Base-by-base conservation (phyloP, 1,140 invertebrate genomes). In the Bursaphelenchus mucronatus region DNA sequence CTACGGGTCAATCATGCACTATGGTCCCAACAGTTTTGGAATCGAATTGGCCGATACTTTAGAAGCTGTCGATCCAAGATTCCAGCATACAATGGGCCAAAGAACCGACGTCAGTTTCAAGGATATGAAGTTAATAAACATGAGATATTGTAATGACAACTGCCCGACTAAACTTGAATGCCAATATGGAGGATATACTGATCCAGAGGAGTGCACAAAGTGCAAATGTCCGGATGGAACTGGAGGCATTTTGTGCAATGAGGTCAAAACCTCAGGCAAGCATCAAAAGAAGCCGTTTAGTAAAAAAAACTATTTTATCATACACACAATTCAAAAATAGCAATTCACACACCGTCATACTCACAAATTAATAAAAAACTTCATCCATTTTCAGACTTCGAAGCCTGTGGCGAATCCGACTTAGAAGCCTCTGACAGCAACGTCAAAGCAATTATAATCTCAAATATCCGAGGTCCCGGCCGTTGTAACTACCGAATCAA, bases 141-240 rank as follows among this genome's bases (percentile, higher is more conserved):
- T 64, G n/a, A 59, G 76, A 39, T 79, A 79, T 43, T 79, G 77
- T 61, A 49, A 61, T 5, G 30, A 67, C 39, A 53, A 73, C 44
- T 79, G 76, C 56, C 19, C 15, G 9, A 19, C n/a, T 1, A 54
- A 69, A 30, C 52, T 79, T 17, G 64, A 63, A 8, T 79, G 77
- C 17, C 11, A 68, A 17, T 74, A 71, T 52, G 67, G 67, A 13
- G 79, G 79, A 10, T 81, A 81, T 67, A 80, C 80, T 11, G 75
- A 81, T 65, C 79, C 79, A 13, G 76, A 76, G 47, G 66, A 77
- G 52, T 81, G 79, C 57, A 9, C 39, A 19, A 51, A 56, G 15
- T 81, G 79, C 64, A 74, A 63, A 15, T 81, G 79, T 49, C 80
- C 80, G 39, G 65, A 71, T 40, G 79, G 79, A 9, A 74, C 67